Conservation (phyloP, 2,113 vertebrate species). For the Geothlypis trichas region DNA sequence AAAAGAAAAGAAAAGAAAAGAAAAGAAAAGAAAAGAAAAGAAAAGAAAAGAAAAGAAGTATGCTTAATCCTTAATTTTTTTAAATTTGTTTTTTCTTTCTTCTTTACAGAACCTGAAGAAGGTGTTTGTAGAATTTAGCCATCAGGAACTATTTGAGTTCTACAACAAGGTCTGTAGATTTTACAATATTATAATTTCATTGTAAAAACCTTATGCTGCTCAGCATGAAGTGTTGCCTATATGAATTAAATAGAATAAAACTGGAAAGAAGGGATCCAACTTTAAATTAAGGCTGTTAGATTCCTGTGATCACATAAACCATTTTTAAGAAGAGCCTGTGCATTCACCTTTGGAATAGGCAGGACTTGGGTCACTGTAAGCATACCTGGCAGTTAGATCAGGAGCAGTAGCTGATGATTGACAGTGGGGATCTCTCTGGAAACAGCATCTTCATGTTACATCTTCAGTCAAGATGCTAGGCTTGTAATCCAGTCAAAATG, state of each 20-base stretch:
- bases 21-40: too few relatives aligned
- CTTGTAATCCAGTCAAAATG: background rate
- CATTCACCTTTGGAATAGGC: background rate
- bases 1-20: background rate
- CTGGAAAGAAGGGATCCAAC: background rate
- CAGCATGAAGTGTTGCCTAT: conserved; percentile 7
- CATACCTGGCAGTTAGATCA: background rate
- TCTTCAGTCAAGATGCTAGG: conserved; percentile 9
- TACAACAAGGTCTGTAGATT: conserved; percentile 90
- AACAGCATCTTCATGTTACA: conserved; percentile 4
- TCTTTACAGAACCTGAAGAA: conserved; percentile 84
- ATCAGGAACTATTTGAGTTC: conserved; percentile 93
- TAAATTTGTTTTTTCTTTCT: background rate
- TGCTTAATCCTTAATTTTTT: background rate
- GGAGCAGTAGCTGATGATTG: background rate
- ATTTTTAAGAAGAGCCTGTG: background rate
- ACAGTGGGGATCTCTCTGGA: background rate
- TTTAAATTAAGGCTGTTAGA: conserved; percentile 26
- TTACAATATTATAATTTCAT: conserved; percentile 35
- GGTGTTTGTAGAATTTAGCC: conserved; percentile 89
- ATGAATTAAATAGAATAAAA: conserved; percentile 55
- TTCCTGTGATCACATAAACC: conserved; percentile 22
- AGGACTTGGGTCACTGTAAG: background rate
- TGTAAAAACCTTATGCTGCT: conserved; percentile 61
- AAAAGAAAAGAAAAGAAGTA: background rate